Evolutionary conservation across 2,113 vertebrate genomes (phyloP).

Genomic region (Hiodon alosoides): DNA sequence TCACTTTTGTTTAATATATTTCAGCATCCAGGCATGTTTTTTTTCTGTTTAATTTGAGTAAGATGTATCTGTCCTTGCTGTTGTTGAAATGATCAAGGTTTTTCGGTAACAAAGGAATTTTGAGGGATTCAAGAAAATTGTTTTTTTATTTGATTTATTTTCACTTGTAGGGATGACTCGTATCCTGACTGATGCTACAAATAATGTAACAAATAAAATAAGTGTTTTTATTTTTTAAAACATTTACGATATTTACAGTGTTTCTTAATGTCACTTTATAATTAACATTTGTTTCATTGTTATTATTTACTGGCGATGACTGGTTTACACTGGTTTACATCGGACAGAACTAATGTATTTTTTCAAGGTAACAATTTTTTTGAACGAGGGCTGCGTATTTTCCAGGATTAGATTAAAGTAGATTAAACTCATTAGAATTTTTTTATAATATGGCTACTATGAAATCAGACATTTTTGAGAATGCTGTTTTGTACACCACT

Average conservation of each 20-base stretch:
- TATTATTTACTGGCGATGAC: background rate
- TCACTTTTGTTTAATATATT: too few species aligned
- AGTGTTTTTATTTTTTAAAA: background rate
- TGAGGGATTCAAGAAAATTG: background rate
- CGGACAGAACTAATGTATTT: background rate
- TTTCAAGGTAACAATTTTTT: background rate
- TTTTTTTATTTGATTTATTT: background rate
- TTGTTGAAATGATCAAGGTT: background rate
- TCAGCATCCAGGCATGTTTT: too few species aligned
- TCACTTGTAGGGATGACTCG: too few species aligned
- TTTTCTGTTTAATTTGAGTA: background rate
- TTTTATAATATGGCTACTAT: too few species aligned
- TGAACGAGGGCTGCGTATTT: background rate
- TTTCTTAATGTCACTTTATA: conserved; percentile 4
- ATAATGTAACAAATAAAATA: too few species aligned
- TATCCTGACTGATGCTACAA: background rate
- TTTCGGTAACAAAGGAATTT: background rate
- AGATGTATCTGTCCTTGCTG: background rate
- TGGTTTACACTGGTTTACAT: background rate
- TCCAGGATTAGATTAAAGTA: background rate
- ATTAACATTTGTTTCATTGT: background rate
- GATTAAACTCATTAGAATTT: too few species aligned
- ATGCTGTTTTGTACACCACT: too few species aligned
- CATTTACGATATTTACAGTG: background rate
- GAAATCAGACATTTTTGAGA: too few species aligned